Conservation (phyloP, 2,888 invertebrate genomes). For the Ganaspis brasiliensis region DNA sequence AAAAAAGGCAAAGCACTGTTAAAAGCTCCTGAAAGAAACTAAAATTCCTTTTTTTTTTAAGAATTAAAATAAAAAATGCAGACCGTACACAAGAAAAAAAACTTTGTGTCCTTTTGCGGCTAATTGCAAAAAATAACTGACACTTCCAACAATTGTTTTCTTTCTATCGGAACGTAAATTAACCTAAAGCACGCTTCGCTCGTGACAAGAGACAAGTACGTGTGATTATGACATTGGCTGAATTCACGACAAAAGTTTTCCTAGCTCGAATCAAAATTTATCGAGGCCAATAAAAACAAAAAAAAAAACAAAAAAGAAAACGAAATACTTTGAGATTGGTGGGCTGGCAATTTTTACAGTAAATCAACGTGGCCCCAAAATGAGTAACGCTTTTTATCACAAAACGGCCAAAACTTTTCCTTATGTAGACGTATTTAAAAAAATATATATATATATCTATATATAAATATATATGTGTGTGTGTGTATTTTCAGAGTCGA, state of each 20-base stretch:
- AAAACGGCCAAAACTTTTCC: conserved; percentile 20
- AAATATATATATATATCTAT: background rate
- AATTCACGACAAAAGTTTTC: background rate
- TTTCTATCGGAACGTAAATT: conserved; percentile 60
- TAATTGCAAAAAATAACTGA: conserved; percentile 55
- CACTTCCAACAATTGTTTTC: conserved; percentile 48
- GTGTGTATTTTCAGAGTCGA: background rate
- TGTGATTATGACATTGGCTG: conserved; percentile 32
- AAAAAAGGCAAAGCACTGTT: no score
- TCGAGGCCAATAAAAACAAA: background rate
- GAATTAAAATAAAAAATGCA: conserved; percentile 4
- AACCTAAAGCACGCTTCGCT: conserved; percentile 60
- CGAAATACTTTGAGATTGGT: conserved; percentile 1
- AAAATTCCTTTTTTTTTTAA: no score
- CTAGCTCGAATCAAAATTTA: background rate
- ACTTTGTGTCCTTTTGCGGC: conserved; percentile 46
- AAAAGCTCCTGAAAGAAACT: conserved; percentile 28
- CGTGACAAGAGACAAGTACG: conserved; percentile 44
- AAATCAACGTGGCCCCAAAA: conserved; percentile 14
- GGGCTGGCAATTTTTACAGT: background rate
- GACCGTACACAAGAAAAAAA: conserved; percentile 37
- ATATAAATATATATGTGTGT: no score
- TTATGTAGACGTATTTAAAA: no score
- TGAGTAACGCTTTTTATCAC: background rate
- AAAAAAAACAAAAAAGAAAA: background rate